Base-by-base conservation (phyloP, 2,888 invertebrate genomes). In the Drosophila leonis region DNA sequence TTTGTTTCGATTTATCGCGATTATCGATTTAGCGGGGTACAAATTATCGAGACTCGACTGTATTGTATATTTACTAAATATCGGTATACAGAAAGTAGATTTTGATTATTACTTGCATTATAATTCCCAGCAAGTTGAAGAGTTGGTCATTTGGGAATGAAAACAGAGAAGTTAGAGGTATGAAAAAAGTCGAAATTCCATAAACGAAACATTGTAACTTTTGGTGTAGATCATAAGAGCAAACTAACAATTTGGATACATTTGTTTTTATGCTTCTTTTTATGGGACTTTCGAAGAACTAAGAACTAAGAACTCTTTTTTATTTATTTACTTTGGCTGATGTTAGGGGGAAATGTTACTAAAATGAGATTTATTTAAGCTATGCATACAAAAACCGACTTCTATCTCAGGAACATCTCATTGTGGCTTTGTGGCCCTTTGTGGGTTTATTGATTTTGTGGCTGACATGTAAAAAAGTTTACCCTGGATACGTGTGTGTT, bases 391-490 rank as follows among this genome's bases (percentile, higher is more conserved):
- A 33, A 52, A 24, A 37, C 20, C 24, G n/a, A n/a, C 12, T 41
- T 18, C 33, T 56, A 65, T 24, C 41, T n/a, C 29, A 24, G 49
- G 24, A n/a, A 13, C 54, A 48, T 66, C 44, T 52, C 27, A 54
- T 15, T 33, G 37, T 41, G 59, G 33, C 13, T 35, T 41, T 39
- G 13, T 31, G 42, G 27, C 31, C 46, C 20, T 31, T 70, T 54
- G 52, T 49, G 52, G 52, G 52, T 10, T 27, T 78, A 78, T 78
- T 78, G 77, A 78, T 78, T 78, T 71, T 78, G 62, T 59, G 35
- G 60, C 74, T 39, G 61, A 57, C 77, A 77, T 78, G 79, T 66
- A 52, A 48, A 68, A 68, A 75, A 76, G 68, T 66, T 78, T 75
- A 44, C 64, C 71, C 77, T 78, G 77, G 71, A 59, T 60, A 78